Evolutionary conservation across 92 coral and sea anemone genomes (phyloP), one percentile per base, ranked within the genome.

Genomic region (Phymanthus crucifer): DNA sequence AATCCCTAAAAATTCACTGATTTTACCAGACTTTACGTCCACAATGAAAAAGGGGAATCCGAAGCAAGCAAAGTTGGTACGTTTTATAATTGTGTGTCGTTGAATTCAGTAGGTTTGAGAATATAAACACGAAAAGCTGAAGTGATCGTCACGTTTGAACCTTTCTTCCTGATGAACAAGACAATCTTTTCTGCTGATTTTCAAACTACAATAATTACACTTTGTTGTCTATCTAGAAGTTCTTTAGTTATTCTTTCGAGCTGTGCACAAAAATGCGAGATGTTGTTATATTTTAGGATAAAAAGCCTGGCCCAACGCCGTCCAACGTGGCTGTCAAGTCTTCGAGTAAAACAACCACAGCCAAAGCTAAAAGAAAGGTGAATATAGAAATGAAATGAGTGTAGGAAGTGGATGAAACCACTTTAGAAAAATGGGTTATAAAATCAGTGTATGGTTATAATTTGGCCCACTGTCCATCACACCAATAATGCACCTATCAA

Each of bases 311-410:
- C 26, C 83, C 82, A 12, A 85, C 97, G 32, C 80, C 92, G 9
- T 93, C 97, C 50, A 95, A 90, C 89, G 83, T 86, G 45, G 88
- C 89, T 66, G 82, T 90, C 29, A 95, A 95, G 71, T 85, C 93
- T 71, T 76, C 92, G 50, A 90, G 95, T 81, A 95, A 95, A 80
- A 90, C 89, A 66, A 88, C 95, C 40, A 87, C 93, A 48, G 77
- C 87, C 45, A 95, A 95, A 76, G 72, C 88, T 35, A 95, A 95
- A 93, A 91, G 92, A 79, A 95, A 95, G 94, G 94, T 93, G 78
- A 23, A 40, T n/a, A n/a, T n/a, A n/a, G n/a, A n/a, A n/a, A n/a
- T n/a, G n/a, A n/a, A n/a, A n/a, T n/a, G n/a, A n/a, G n/a, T n/a
- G n/a, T n/a, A n/a, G n/a, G n/a, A n/a, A n/a, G n/a, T n/a, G n/a